A percentile compares a stretch with the other conserved stretches of the same genome.
These are phyloP conservation scores for Xiphophorus maculatus DNA, from an alignment of 2,113 vertebrate genomes.

Conservation along the genomic window DNA sequence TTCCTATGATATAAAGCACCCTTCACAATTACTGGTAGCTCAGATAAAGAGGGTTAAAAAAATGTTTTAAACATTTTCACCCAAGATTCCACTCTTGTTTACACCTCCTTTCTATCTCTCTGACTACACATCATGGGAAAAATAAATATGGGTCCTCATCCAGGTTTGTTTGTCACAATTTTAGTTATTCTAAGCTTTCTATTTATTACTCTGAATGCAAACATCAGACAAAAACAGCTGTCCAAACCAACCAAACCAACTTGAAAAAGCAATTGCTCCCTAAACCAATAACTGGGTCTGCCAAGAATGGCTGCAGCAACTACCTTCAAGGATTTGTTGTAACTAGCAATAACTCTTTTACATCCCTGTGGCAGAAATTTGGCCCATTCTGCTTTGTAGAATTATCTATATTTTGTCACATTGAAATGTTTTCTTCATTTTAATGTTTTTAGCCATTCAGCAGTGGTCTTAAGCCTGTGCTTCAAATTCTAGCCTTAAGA, in stretches of 20 bases:
- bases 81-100: not conserved
- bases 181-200: not conserved
- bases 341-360: not conserved
- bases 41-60: not conserved
- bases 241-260: not conserved
- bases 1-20: not conserved
- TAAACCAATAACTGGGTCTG: not conserved
- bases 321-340: not conserved
- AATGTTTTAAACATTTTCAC: not conserved
- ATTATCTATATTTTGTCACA: not conserved
- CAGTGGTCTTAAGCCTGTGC: not conserved
- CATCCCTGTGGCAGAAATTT: not conserved
- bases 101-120: not conserved
- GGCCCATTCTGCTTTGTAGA: not conserved
- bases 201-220: not conserved
- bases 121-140: not conserved
- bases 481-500: no score
- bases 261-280: not conserved
- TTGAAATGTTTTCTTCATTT: not conserved
- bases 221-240: not conserved
- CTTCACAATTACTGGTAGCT: not conserved
- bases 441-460: not conserved
- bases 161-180: not conserved
- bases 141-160: not conserved
- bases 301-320: not conserved